These are phyloP conservation scores for Rhizoglyphus robini DNA, from an alignment of 1,140 invertebrate species.

Conservation along the genomic window DNA sequence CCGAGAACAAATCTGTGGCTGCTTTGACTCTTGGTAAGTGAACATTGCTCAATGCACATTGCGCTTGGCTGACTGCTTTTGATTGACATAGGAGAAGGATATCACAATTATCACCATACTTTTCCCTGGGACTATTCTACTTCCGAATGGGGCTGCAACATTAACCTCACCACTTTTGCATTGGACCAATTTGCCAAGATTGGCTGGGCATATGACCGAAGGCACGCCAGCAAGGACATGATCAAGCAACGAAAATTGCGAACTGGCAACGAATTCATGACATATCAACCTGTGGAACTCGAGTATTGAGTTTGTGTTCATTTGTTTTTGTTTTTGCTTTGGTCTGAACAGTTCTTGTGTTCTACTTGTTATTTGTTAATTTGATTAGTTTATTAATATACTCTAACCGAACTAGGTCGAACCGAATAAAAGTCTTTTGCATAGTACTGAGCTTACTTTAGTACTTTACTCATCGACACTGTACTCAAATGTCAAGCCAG, in stretches of 20 bases:
- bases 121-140: slow-evolving; percentile 41
- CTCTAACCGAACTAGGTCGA: too few relatives aligned
- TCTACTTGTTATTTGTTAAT: background rate
- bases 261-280: slow-evolving; percentile 6
- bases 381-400: background rate
- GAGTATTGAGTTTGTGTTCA: background rate
- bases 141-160: slow-evolving; percentile 34
- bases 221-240: slow-evolving; percentile 7
- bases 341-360: background rate
- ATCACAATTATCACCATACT: slow-evolving; percentile 44
- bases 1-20: slow-evolving; percentile 35
- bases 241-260: slow-evolving; percentile 7
- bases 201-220: slow-evolving; percentile 48
- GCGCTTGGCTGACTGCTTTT: background rate
- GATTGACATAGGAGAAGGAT: slow-evolving; percentile 33
- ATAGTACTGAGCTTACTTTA: too few relatives aligned
- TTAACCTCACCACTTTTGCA: slow-evolving; percentile 49
- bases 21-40: slow-evolving; percentile 32
- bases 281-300: background rate
- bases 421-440: too few relatives aligned
- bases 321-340: background rate
- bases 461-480: too few relatives aligned
- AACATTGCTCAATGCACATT: background rate
- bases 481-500: too few relatives aligned
- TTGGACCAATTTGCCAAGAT: slow-evolving; percentile 45